Evolutionary conservation across 2,797 vertebrate species (phyloP).

Genomic region (Silurus lanzhouensis): DNA sequence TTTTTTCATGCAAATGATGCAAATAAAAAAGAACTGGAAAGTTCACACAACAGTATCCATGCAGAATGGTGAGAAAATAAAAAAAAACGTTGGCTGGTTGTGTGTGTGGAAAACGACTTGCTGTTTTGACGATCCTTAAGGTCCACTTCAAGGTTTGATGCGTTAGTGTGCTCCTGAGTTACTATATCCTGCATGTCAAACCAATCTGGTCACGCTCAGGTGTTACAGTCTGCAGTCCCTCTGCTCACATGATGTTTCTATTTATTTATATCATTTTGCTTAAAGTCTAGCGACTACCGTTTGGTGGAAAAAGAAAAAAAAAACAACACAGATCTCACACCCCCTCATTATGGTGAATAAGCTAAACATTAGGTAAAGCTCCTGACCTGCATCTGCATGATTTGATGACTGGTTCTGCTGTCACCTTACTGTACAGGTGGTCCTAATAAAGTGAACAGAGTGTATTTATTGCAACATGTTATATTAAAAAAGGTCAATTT

Average conservation of each 20-base stretch:
- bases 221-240: not conserved
- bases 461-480: not conserved
- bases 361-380: not conserved
- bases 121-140: no score
- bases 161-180: not conserved
- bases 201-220: not conserved
- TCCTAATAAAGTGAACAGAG: not conserved
- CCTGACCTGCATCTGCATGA: not conserved
- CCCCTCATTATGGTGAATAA: not conserved
- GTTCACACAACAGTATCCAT: no score
- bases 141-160: not conserved
- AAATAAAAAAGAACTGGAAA: not conserved
- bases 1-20: not conserved
- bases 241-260: not conserved
- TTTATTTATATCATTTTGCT: not conserved
- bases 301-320: not conserved
- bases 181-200: not conserved
- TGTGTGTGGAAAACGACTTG: no score
- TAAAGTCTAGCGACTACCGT: not conserved
- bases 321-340: not conserved
- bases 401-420: not conserved
- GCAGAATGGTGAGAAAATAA: no score
- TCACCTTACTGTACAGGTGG: not conserved
- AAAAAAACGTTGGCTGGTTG: no score
- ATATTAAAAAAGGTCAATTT: not conserved